Conservation (phyloP, 1,140 invertebrate genomes). For the Eriocheir sinensis region DNA sequence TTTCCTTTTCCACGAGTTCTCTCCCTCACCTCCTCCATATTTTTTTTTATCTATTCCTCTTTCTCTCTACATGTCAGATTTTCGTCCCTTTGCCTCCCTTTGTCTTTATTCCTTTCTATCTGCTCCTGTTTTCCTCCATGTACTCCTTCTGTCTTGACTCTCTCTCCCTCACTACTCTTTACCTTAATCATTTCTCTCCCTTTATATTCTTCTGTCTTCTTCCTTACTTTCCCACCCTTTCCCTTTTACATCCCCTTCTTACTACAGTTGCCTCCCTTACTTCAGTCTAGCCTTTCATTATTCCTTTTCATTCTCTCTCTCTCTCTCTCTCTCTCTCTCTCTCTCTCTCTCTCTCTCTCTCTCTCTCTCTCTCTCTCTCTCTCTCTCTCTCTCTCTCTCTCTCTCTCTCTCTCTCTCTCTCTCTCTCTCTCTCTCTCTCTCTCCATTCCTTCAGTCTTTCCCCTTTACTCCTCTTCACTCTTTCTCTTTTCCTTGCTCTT, state of each 20-base stretch:
- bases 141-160: too few species aligned
- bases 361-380: constrained; percentile 9
- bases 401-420: neutral
- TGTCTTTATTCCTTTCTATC: neutral
- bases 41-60: neutral
- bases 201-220: too few species aligned
- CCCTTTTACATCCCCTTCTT: too few species aligned
- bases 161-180: too few species aligned
- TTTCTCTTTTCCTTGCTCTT: too few species aligned
- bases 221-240: too few species aligned
- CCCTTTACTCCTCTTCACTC: too few species aligned
- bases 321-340: constrained; percentile 22
- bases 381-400: neutral
- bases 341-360: constrained; percentile 22
- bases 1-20: neutral
- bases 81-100: neutral
- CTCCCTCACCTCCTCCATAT: neutral
- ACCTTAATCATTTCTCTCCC: too few species aligned
- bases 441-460: too few species aligned
- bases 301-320: neutral
- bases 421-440: neutral
- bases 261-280: too few species aligned
- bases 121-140: neutral
- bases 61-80: neutral
- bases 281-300: too few species aligned